Conservation (phyloP, 2,888 invertebrate species). For the Rhorus exstirpatorius region DNA sequence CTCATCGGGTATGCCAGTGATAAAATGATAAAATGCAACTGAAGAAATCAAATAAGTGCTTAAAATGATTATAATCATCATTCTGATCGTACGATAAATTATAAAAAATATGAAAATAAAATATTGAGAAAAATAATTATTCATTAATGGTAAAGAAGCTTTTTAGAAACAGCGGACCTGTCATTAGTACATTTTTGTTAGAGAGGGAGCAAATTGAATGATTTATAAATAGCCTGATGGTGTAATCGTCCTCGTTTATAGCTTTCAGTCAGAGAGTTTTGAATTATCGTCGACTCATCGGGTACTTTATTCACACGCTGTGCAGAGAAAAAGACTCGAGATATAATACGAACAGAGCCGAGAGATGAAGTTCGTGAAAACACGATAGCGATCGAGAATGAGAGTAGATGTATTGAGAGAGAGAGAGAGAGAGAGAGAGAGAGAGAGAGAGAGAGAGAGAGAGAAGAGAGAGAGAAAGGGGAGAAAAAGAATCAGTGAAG, state of each 20-base stretch:
- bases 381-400: conserved; percentile 42
- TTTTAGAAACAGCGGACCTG: neutral
- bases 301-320: conserved; percentile 19
- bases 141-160: neutral
- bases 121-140: neutral
- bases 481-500: conserved; percentile 40
- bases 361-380: conserved; percentile 48
- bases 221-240: conserved; percentile 9
- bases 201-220: neutral
- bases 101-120: neutral
- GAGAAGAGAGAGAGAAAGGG: conserved; percentile 7
- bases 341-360: neutral
- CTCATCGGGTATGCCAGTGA: neutral
- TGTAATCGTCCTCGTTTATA: conserved; percentile 24
- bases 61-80: neutral
- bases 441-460: conserved; percentile 9
- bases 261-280: conserved; percentile 9
- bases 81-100: neutral
- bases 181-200: conserved; percentile 2
- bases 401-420: conserved; percentile 6
- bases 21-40: neutral
- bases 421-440: neutral
- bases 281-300: conserved; percentile 19
- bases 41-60: neutral
- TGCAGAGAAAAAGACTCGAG: neutral